Evolutionary conservation across 2,888 invertebrate species (phyloP).

Genomic region (Ormyrus rosae): DNA sequence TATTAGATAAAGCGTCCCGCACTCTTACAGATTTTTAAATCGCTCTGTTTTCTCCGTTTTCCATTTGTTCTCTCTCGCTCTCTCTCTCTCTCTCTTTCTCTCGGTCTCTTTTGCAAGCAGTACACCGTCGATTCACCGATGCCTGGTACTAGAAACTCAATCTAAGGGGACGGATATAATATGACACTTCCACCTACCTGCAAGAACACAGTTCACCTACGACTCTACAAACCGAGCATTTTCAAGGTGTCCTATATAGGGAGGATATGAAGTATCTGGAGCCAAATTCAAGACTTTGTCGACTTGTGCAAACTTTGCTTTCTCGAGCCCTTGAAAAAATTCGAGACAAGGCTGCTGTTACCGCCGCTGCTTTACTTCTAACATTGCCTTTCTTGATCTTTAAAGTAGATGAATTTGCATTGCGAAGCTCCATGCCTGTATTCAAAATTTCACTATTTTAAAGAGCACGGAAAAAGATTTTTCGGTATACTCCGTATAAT

Average conservation of each 20-base stretch:
- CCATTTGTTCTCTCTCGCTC: constrained; percentile 11
- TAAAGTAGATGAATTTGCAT: constrained; percentile 58
- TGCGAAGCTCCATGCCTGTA: constrained; percentile 57
- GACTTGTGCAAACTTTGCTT: constrained; percentile 50
- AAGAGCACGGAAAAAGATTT: neutral
- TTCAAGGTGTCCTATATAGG: constrained; percentile 58
- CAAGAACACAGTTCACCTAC: constrained; percentile 61
- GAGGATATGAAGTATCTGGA: constrained; percentile 57
- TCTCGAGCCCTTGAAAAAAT: constrained; percentile 50
- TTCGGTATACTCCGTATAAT: neutral
- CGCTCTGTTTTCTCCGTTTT: constrained; percentile 54
- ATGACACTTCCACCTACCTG: constrained; percentile 68
- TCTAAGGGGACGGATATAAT: constrained; percentile 75
- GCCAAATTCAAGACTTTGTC: constrained; percentile 56
- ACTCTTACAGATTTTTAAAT: constrained; percentile 68
- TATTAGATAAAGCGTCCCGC: constrained; percentile 72
- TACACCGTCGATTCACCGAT: constrained; percentile 65
- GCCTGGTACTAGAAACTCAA: constrained; percentile 65
- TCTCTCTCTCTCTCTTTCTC: constrained; percentile 21
- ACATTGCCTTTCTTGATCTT: constrained; percentile 52
- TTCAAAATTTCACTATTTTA: constrained; percentile 26
- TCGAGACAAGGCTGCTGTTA: constrained; percentile 50
- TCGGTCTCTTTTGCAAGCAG: constrained; percentile 59
- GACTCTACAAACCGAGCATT: constrained; percentile 59
- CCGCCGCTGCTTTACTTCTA: constrained; percentile 46